Conservation (phyloP, 2,888 invertebrate genomes). For the Panzeria rudis region DNA sequence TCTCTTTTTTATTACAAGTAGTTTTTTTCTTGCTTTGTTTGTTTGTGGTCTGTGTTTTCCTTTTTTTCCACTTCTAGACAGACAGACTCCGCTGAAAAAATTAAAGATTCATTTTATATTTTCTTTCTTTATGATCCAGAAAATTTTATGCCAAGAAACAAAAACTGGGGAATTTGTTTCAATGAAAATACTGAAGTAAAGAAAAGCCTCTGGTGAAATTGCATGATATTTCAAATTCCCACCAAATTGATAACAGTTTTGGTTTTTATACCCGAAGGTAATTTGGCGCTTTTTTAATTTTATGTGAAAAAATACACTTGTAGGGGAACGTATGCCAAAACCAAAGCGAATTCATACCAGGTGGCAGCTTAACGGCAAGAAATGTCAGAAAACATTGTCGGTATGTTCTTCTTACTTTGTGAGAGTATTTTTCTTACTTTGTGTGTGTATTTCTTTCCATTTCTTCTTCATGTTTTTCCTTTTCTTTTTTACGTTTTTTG, state of each 20-base stretch:
- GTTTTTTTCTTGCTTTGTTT: not conserved
- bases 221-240: slow-evolving; percentile 56
- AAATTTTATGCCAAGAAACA: slow-evolving; percentile 20
- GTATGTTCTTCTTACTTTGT: too few relatives aligned
- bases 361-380: too few relatives aligned
- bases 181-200: slow-evolving; percentile 25
- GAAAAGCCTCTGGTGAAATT: slow-evolving; percentile 3
- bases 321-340: slow-evolving; percentile 30
- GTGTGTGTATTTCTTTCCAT: too few relatives aligned
- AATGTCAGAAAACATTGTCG: too few relatives aligned
- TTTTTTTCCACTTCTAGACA: slow-evolving; percentile 5
- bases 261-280: slow-evolving; percentile 32
- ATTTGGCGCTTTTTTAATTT: slow-evolving; percentile 23
- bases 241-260: slow-evolving; percentile 57
- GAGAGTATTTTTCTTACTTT: too few relatives aligned
- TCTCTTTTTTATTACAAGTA: not conserved
- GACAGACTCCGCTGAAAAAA: slow-evolving; percentile 28
- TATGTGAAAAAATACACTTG: not conserved
- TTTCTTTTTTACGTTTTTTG: too few relatives aligned
- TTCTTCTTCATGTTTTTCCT: too few relatives aligned
- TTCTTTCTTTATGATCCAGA: slow-evolving; percentile 51
- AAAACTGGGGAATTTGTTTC: slow-evolving; percentile 22
- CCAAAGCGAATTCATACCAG: too few relatives aligned
- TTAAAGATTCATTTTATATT: slow-evolving; percentile 13
- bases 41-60: not conserved